These are phyloP conservation scores for Adoxophyes honmai DNA, from an alignment of 1,140 invertebrate species.

Conservation along the genomic window DNA sequence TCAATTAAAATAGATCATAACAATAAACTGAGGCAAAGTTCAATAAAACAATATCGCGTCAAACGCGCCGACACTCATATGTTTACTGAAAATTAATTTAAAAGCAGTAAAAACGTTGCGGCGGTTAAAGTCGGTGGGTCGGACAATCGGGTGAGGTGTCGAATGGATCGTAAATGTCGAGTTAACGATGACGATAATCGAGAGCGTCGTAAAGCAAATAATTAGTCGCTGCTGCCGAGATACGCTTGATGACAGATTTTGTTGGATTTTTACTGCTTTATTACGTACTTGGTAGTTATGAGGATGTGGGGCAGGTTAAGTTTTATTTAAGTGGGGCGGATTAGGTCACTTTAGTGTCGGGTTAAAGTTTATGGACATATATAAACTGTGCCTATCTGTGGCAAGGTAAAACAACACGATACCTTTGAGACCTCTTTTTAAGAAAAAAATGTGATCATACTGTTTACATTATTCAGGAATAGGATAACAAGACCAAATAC, in stretches of 20 bases:
- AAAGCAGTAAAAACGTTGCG: conserved; percentile 19
- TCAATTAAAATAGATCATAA: conserved; percentile 8
- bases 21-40: conserved; percentile 7
- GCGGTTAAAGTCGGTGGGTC: conserved; percentile 60
- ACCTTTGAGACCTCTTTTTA: no score
- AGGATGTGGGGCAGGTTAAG: no score
- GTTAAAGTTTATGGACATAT: no score
- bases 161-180: conserved; percentile 39
- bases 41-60: conserved; percentile 6
- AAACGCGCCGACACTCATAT: not conserved
- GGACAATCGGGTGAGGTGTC: no score
- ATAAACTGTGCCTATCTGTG: no score
- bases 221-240: conserved; percentile 40
- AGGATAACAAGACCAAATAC: no score
- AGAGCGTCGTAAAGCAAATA: conserved; percentile 71
- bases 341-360: no score
- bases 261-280: not conserved
- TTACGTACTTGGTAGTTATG: no score
- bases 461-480: no score
- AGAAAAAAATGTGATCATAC: no score
- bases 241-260: not conserved
- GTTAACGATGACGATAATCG: conserved; percentile 54
- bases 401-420: no score
- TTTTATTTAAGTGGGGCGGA: no score
- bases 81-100: conserved; percentile 7